Evolutionary conservation across 2,888 invertebrate genomes (phyloP).

Genomic region (Zonitis immaculata): DNA sequence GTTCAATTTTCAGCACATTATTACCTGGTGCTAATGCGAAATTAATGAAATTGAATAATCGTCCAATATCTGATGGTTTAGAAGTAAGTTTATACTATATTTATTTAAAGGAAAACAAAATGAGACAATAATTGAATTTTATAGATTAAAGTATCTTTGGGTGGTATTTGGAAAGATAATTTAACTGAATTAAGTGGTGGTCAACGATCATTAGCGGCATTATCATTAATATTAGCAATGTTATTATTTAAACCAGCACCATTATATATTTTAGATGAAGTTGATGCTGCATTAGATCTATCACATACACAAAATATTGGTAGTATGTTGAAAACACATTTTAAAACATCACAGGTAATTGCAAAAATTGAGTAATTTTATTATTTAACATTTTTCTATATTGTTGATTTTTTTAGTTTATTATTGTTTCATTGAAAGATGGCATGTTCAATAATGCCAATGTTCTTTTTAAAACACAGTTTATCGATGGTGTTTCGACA

Average conservation of each 20-base stretch:
- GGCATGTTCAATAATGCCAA: slow-evolving; percentile 99
- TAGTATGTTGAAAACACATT: slow-evolving; percentile 85
- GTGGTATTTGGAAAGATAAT: slow-evolving; percentile 93
- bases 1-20: slow-evolving; percentile 86
- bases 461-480: slow-evolving; percentile 89
- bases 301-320: slow-evolving; percentile 99
- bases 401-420: slow-evolving; percentile 73
- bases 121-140: neutral
- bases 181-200: slow-evolving; percentile 95
- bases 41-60: slow-evolving; percentile 71
- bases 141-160: slow-evolving; percentile 81
- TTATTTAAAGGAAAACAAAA: too few species aligned
- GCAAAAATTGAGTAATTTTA: too few species aligned
- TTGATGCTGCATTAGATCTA: slow-evolving; percentile 96
- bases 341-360: slow-evolving; percentile 82
- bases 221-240: slow-evolving; percentile 95
- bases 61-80: slow-evolving; percentile 75
- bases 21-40: slow-evolving; percentile 87
- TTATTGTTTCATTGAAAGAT: slow-evolving; percentile 96
- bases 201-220: slow-evolving; percentile 90
- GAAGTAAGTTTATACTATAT: too few species aligned
- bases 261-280: slow-evolving; percentile 97
- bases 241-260: slow-evolving; percentile 96
- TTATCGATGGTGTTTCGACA: slow-evolving; percentile 91
- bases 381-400: too few species aligned